Evolutionary conservation across 2,797 vertebrate species (phyloP).

Genomic region (Catamblyrhynchus diadema): DNA sequence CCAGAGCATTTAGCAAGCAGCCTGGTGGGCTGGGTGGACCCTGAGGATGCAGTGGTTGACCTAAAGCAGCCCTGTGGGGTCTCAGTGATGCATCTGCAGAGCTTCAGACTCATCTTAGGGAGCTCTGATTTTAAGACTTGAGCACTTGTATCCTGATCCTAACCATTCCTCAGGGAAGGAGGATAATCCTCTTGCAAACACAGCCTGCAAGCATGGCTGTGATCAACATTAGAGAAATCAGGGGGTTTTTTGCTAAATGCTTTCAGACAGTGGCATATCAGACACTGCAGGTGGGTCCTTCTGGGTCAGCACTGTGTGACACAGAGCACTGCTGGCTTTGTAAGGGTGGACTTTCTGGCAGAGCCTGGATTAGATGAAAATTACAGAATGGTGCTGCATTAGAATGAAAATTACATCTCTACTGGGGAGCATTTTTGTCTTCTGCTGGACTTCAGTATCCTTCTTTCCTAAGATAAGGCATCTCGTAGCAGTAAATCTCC

Average conservation of each 20-base stretch:
- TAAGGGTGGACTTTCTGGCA: neutral
- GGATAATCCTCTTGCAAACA: conserved; percentile 3
- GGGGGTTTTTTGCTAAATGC: neutral
- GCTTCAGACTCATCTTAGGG: neutral
- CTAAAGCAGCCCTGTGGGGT: neutral
- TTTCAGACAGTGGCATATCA: neutral
- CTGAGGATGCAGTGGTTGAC: neutral
- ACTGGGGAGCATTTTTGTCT: neutral
- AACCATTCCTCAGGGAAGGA: neutral
- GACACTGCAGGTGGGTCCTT: neutral
- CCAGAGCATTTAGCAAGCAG: neutral
- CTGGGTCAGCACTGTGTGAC: neutral
- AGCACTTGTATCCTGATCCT: neutral
- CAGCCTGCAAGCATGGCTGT: neutral
- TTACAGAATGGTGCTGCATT: neutral
- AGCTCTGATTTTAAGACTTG: neutral
- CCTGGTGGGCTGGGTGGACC: neutral
- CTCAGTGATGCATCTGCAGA: neutral
- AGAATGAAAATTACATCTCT: conserved; percentile 9
- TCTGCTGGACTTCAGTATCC: conserved; percentile 33
- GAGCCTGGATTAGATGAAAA: conserved; percentile 1
- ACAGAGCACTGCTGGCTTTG: neutral
- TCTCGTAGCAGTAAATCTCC: neutral
- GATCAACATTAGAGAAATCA: neutral
- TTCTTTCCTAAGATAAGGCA: conserved; percentile 6